Base-by-base conservation (phyloP, 2,888 invertebrate species). In the Cephonodes hylas region DNA sequence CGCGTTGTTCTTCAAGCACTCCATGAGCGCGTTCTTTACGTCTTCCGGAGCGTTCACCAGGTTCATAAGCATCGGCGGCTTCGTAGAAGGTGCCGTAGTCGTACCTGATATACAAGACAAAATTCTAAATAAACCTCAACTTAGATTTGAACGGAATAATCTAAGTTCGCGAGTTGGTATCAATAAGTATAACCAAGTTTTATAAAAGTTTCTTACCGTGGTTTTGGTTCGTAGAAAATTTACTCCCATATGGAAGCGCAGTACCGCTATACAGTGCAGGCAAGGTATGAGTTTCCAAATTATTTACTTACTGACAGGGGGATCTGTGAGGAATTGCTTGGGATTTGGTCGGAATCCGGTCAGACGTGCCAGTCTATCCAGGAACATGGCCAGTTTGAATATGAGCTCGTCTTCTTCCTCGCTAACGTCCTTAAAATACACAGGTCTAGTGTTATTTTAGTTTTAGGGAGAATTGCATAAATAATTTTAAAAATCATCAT, bases 371-470 rank as follows among this genome's bases (percentile, higher is more conserved):
- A 91, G 75, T 8, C 84, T 77, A 69, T 91, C 90, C 60, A 91
- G 73, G 73, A 88, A 85, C 86, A 85, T 89, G 10, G 91, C 89
- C 67, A 91, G 72, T 63, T 85, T 84, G n/a, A 89, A 67, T 1
- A 91, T 72, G 67, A 90, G 68, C 65, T 86, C 85, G 56, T 84
- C 83, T 27, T 90, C 89, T 3, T 85, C 81, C 20, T 74, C 71
- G 1, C 78, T 71, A 15, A 79, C 75, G 1, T 76, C 73, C 84
- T 84, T 64, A 1, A 63, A 34, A 13, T 8, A 59, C 18, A n/a
- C 8, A 42, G 15, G 27, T 10, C 3, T 18, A 34, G 2, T 25
- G 13, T n/a, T 13, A n/a, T 38, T 38, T 4, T 13, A 38, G 3
- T 4, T 38, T 0, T 13, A 4, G 0, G 10, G 2, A 5, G 6